Evolutionary conservation across 2,888 invertebrate genomes (phyloP), one percentile per base, ranked within the genome.

Genomic region (Acheta domesticus): DNA sequence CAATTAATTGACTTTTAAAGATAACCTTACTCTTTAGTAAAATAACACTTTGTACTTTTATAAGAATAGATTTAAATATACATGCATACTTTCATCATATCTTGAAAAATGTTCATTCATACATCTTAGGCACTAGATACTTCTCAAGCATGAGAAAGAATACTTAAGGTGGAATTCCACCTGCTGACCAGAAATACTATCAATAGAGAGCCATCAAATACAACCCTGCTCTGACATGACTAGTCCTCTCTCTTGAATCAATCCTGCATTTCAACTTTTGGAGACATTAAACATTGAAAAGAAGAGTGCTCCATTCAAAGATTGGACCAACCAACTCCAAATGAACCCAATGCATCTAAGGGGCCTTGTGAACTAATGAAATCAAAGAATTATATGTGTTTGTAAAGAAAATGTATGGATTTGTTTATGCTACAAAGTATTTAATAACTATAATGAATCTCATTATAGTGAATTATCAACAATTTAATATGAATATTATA

Each of bases 31-130:
- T 62, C 62, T 62, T 14, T 62, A 62, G 62, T 36, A 62, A 62
- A 62, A 62, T 62, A 62, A 62, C n/a, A 62, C 16, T 62, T 62
- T 62, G 62, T 62, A 62, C 62, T 62, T 36, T 62, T 62, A 62
- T 62, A 62, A 12, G 62, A 62, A 62, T 62, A 62, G n/a, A 62
- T 62, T 62, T 62, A 62, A 19, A 62, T 62, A 62, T 62, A 62
- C 62, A 62, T n/a, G 14, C 62, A 62, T n/a, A 19, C 62, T 19
- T 19, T 19, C n/a, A 14, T 16, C 62, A 19, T 62, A 14, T 62
- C 62, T 62, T 36, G 36, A 36, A 62, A n/a, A 19, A 19, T 62
- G 16, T 62, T 62, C 62, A 62, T 62, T 62, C 62, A 62, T 62
- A 62, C 62, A 19, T 62, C 36, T 36, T 36, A 36, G 8, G 8